phyloP scores from a whole-genome alignment of 2,888 invertebrate species.

The Macrophya annulata region DNA sequence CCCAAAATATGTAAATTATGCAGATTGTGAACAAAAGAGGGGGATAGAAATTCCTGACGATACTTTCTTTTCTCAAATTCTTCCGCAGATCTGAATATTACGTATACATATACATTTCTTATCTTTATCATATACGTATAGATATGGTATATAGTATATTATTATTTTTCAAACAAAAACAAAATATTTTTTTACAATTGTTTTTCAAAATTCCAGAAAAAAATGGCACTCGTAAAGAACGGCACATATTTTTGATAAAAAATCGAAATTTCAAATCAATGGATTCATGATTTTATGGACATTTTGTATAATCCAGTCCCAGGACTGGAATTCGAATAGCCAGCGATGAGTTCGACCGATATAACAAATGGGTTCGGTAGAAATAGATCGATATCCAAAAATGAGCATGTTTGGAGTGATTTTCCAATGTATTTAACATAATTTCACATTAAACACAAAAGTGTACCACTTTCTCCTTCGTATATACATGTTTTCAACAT shows the following conservation, averaged over 20 bases:
- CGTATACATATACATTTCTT: background rate
- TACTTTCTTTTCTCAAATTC: slow-evolving; percentile 42
- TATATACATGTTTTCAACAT: slow-evolving; percentile 20
- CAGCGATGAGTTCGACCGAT: background rate
- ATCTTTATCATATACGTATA: background rate
- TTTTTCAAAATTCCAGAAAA: background rate
- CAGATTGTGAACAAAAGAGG: background rate
- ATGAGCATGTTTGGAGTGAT: slow-evolving; percentile 3
- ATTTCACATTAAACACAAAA: slow-evolving; percentile 34
- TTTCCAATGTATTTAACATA: slow-evolving; percentile 16
- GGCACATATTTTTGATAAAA: background rate
- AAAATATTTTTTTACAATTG: no score
- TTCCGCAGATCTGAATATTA: background rate
- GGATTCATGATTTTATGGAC: background rate
- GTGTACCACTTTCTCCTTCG: slow-evolving; percentile 48
- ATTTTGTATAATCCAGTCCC: background rate
- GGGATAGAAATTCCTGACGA: slow-evolving; percentile 22
- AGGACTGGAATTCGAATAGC: background rate
- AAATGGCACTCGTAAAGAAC: background rate
- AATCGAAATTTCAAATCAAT: background rate
- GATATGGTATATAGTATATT: no score
- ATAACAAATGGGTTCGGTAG: background rate
- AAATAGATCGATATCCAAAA: background rate
- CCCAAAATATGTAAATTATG: slow-evolving; percentile 37
- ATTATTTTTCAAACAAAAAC: no score